Evolutionary conservation across 2,113 vertebrate species (phyloP), one percentile per base, ranked within the genome.

Genomic region (Mellivora capensis): DNA sequence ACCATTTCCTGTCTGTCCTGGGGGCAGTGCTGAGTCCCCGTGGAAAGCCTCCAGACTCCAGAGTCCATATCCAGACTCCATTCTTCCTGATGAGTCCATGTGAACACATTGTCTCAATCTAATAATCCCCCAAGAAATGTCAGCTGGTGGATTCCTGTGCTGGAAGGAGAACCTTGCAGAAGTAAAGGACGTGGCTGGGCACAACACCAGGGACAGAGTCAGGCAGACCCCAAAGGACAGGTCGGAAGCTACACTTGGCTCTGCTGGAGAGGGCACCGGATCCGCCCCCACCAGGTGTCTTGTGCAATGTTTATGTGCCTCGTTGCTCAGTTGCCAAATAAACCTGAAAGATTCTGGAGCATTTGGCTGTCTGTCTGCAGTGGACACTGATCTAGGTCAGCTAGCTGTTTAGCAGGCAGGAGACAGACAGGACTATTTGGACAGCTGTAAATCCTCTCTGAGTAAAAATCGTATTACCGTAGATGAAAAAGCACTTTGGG

Each of bases 401-500:
- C 20, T 18, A 90, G 97, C 97, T 98, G 96, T 98, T 98, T 98
- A 94, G 97, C 97, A 97, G 98, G 97, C 97, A 90, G 92, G 97
- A 98, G 98, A 97, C 98, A 98, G 98, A 97, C 97, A 96, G 94
- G 74, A 97, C 97, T 98, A 98, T 99, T 99, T 98, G 98, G 98
- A 98, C 98, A 98, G 98, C 98, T 98, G 98, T 92, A 96, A 98
- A 97, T 97, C 97, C 97, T 98, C 98, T 84, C 92, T 57, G 97
- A 96, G 97, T 87, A 98, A 98, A 77, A 98, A 97, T 98, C 98
- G 86, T 97, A 97, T 98, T 98, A 95, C 90, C 1, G 0, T 31
- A 96, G 98, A 98, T 98, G 97, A 98, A 98, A 98, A 97, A 97
- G 98, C 96, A 98, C 97, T 98, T 94, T 77, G 97, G 97, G 37